phyloP scores from a whole-genome alignment of 2,888 invertebrate species.

The Trilocha varians region DNA sequence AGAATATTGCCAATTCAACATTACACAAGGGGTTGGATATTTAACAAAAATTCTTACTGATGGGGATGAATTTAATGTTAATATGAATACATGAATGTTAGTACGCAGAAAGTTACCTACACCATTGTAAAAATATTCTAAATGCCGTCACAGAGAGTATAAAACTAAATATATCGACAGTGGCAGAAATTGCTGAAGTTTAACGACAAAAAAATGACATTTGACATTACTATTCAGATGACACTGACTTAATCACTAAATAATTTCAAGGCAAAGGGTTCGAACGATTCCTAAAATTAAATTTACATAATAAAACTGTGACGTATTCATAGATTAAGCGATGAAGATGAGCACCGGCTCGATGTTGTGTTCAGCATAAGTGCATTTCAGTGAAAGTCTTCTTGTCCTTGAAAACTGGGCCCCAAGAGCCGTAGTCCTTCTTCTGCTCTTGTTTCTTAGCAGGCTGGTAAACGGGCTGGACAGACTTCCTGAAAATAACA shows the following conservation, averaged over 20 bases:
- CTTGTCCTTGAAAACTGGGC: conserved; percentile 81
- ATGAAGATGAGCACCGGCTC: conserved; percentile 32
- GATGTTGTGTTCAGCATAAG: conserved; percentile 58
- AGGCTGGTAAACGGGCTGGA: conserved; percentile 40
- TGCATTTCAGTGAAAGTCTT: conserved; percentile 82
- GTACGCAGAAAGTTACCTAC: conserved; percentile 27
- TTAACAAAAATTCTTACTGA: conserved; percentile 35
- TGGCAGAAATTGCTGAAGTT: too few relatives aligned
- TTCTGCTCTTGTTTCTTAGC: conserved; percentile 53
- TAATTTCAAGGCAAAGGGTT: too few relatives aligned
- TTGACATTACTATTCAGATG: too few relatives aligned
- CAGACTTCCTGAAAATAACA: conserved; percentile 45
- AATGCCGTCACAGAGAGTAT: background rate
- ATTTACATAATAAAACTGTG: conserved; percentile 16
- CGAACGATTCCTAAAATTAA: too few relatives aligned
- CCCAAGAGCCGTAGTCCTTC: conserved; percentile 78
- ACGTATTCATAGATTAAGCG: conserved; percentile 19
- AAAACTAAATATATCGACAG: background rate
- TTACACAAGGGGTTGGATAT: conserved; percentile 12
- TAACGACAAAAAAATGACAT: too few relatives aligned
- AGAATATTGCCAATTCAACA: background rate
- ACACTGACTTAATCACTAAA: too few relatives aligned
- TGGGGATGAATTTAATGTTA: conserved; percentile 40
- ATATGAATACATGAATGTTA: conserved; percentile 34
- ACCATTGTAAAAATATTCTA: conserved; percentile 20